A percentile compares a stretch with the other conserved stretches of the same genome.
These are phyloP conservation scores for Horisme vitalbata DNA, from an alignment of 2,888 invertebrate genomes.

Conservation along the genomic window DNA sequence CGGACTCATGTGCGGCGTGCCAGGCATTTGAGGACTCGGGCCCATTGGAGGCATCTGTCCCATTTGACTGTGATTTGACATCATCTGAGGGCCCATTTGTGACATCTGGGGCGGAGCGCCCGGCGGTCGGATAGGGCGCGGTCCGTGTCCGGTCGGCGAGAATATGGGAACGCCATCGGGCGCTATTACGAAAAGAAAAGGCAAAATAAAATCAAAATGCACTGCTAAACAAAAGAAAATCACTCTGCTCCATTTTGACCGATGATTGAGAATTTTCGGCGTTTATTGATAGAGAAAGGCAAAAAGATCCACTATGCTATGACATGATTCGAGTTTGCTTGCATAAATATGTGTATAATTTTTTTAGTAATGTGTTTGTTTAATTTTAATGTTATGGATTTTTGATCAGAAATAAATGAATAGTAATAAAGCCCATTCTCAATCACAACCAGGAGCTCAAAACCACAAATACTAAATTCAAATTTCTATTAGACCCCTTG, in stretches of 20 bases:
- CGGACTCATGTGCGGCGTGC: conserved; percentile 41
- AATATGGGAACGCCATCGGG: conserved; percentile 78
- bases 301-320: too few species aligned
- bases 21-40: conserved; percentile 23
- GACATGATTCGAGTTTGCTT: too few species aligned
- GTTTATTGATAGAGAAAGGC: too few species aligned
- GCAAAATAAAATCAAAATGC: conserved; percentile 58
- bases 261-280: conserved; percentile 17
- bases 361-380: too few species aligned
- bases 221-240: conserved; percentile 52
- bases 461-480: conserved; percentile 11
- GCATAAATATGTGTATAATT: too few species aligned
- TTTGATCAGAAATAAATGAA: too few species aligned
- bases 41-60: conserved; percentile 27
- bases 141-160: conserved; percentile 68
- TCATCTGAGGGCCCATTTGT: conserved; percentile 47
- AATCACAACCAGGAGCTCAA: conserved; percentile 11
- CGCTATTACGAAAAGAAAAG: conserved; percentile 63
- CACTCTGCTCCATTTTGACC: conserved; percentile 13
- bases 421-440: too few species aligned
- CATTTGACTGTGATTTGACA: conserved; percentile 35
- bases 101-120: conserved; percentile 55
- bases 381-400: too few species aligned
- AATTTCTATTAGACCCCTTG: too few species aligned
- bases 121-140: conserved; percentile 62